Evolutionary conservation across 2,888 invertebrate genomes (phyloP).

Genomic region (Polydrusus tereticollis): DNA sequence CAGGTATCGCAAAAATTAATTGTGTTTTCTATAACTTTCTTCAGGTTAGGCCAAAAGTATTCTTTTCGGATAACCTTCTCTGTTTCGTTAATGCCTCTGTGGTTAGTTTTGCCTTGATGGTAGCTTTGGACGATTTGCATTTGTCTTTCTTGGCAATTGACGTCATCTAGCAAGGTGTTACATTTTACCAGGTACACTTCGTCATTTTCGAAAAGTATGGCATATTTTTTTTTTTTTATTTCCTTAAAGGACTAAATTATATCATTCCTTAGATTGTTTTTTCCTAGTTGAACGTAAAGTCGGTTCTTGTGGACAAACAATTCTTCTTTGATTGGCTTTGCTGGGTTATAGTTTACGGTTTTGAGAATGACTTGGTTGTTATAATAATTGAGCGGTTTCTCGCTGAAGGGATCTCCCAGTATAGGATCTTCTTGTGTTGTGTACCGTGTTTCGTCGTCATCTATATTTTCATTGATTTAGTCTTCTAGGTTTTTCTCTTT

Average conservation of each 20-base stretch:
- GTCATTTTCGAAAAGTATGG: too few species aligned
- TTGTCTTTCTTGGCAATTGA: neutral
- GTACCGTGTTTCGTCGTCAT: neutral
- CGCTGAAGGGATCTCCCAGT: neutral
- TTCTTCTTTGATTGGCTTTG: neutral
- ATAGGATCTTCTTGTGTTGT: neutral
- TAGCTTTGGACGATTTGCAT: neutral
- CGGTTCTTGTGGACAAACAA: neutral
- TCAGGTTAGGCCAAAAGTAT: neutral
- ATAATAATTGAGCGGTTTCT: too few species aligned
- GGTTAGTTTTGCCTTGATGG: neutral
- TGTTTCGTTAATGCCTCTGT: neutral
- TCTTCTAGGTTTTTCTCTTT: too few species aligned
- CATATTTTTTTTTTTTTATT: too few species aligned
- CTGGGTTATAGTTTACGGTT: neutral
- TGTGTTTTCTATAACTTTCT: neutral
- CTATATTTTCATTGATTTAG: neutral
- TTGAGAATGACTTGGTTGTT: too few species aligned
- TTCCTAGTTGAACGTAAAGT: neutral
- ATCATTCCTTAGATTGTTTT: neutral
- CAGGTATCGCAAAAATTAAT: constrained; percentile 49
- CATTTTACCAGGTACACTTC: neutral
- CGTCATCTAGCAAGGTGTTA: neutral
- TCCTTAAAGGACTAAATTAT: too few species aligned
- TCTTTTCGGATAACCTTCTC: neutral